Evolutionary conservation across 2,888 invertebrate species (phyloP).

Genomic region (Venusia cambrica): DNA sequence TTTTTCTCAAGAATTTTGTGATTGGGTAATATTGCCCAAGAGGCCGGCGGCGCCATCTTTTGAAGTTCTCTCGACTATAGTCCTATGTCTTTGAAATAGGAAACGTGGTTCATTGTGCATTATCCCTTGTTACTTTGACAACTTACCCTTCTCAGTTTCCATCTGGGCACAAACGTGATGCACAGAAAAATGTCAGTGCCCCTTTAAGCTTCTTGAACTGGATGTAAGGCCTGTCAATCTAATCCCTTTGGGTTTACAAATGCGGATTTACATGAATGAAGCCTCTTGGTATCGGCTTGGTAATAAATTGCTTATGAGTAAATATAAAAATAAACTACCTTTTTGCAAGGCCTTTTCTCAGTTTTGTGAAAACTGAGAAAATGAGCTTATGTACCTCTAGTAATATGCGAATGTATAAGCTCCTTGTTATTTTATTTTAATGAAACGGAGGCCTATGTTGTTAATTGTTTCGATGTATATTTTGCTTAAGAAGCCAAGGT

Average conservation of each 20-base stretch:
- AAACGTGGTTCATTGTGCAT: conserved; percentile 49
- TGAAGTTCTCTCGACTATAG: conserved; percentile 40
- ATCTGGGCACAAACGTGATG: conserved; percentile 48
- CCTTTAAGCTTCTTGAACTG: conserved; percentile 41
- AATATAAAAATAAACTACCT: no score
- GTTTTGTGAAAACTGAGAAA: no score
- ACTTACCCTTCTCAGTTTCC: conserved; percentile 64
- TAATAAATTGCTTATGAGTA: no score
- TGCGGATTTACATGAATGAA: conserved; percentile 11
- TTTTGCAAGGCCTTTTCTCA: no score
- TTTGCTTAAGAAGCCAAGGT: no score
- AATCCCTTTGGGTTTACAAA: conserved; percentile 23
- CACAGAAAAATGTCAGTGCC: conserved; percentile 50
- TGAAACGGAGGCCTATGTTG: no score
- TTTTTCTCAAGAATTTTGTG: no score
- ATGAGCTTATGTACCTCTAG: no score
- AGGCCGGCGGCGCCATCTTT: conserved; percentile 31
- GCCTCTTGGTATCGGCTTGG: background rate
- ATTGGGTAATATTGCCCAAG: conserved; percentile 27
- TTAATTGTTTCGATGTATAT: no score
- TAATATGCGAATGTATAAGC: no score
- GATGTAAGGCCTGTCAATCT: conserved; percentile 34
- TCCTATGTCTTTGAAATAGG: conserved; percentile 54
- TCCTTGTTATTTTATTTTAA: no score
- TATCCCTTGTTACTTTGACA: conserved; percentile 70